Evolutionary conservation across 2,888 invertebrate species (phyloP).

Genomic region (Serripes groenlandicus): DNA sequence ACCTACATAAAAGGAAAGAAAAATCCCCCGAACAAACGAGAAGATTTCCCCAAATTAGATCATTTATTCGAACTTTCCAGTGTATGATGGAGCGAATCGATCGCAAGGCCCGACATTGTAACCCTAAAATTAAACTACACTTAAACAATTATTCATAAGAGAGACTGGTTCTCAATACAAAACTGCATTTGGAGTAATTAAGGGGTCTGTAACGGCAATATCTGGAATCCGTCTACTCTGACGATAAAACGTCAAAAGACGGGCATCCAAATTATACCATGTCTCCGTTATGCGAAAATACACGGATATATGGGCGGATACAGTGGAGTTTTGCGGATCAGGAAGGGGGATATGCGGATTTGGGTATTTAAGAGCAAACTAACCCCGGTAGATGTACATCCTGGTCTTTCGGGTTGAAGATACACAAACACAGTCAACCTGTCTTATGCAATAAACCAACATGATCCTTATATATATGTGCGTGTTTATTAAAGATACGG

Average conservation of each 20-base stretch:
- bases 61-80: too few relatives aligned
- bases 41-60: neutral
- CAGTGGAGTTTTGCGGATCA: too few relatives aligned
- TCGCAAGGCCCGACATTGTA: constrained; percentile 38
- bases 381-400: too few relatives aligned
- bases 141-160: constrained; percentile 61
- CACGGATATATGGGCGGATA: too few relatives aligned
- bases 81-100: constrained; percentile 9
- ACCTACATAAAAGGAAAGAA: neutral
- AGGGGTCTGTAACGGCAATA: constrained; percentile 32
- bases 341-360: too few relatives aligned
- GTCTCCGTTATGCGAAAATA: constrained; percentile 12
- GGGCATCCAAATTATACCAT: constrained; percentile 49
- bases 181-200: constrained; percentile 56
- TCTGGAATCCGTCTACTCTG: constrained; percentile 39
- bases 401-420: too few relatives aligned
- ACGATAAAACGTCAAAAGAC: constrained; percentile 43
- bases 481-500: too few relatives aligned
- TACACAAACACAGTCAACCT: too few relatives aligned
- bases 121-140: constrained; percentile 59
- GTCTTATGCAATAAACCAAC: too few relatives aligned
- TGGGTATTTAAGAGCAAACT: too few relatives aligned
- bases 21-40: too few relatives aligned
- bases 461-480: too few relatives aligned
- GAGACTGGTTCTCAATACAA: constrained; percentile 43